Evolutionary conservation across 2,888 invertebrate species (phyloP), one percentile per base, ranked within the genome.

Genomic region (Pseudolycoriella hygida): DNA sequence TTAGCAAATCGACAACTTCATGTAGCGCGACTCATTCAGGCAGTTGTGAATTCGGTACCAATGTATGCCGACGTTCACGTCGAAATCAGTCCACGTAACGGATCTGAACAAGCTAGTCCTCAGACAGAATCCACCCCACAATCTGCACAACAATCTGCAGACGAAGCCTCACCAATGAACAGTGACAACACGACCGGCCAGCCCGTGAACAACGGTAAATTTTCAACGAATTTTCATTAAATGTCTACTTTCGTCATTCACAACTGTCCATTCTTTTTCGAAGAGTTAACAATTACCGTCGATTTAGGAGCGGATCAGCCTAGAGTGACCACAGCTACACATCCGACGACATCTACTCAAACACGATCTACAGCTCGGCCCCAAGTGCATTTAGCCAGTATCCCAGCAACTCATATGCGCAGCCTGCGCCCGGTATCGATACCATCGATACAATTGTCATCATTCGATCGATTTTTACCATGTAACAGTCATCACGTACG

Each of bases 401-500:
- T 72, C 12, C 67, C 76, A 51, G 72, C 71, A 50, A 67, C 59
- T 40, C 49, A 50, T 45, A 48, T 51, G 41, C 63, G 64, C 59
- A 58, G 58, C 49, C 59, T 61, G 30, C 58, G 66, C 40, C 59
- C 62, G 32, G 56, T 63, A 41, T 63, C 66, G 30, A 58, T 57
- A 2, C 62, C 63, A 53, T 60, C 57, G 51, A 50, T 60, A 43
- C 59, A 64, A 11, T 60, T 60, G 41, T 60, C 64, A 8, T 60
- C 65, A 8, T 66, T 66, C 44, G 66, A 66, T 48, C 62, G 66
- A 30, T 80, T 78, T 55, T 64, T 83, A 51, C 77, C 77, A 1
- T 83, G 82, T 56, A 77, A 75, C 57, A 80, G 79, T 32, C 78
- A 80, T 60, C 80, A 80, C 54, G 67, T 79, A 43, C 69, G 69